Evolutionary conservation across 2,113 vertebrate genomes (phyloP), one percentile per base, ranked within the genome.

Genomic region (Tragulus kanchil): DNA sequence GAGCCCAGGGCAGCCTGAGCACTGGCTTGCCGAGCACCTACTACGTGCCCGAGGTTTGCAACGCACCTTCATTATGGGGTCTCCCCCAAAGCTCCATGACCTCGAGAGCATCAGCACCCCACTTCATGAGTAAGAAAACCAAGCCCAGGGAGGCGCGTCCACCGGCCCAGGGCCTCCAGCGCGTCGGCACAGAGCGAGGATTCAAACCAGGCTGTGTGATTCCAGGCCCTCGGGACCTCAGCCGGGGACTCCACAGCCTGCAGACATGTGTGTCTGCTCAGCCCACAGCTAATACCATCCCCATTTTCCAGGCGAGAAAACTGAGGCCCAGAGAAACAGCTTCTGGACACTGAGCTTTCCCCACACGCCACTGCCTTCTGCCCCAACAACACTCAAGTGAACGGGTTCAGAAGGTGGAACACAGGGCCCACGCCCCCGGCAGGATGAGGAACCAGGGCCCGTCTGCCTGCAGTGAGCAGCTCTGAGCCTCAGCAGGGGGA

Each of bases 221-320:
- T 71, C 15, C 85, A 21, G 16, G 85, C 25, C n/a, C 6, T 36
- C 54, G 58, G 52, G 65, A 58, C 85, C 9, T 65, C 23, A 16
- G 52, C 6, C 16, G 9, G n/a, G 15, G 3, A 81, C 31, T 9
- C 23, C 8, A 13, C 2, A 2, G 62, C 48, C 84, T 56, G n/a
- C 0, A 5, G 50, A 17, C 16, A 36, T 0, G 0, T 19, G 81
- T 10, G 5, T 25, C 81, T 3, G 3, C 25, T 11, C 2, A 58
- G 25, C n/a, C 52, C 9, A 6, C 6, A 31, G 25, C 85, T 58
- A 52, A 15, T 14, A 7, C 31, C 65, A 71, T 6, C 52, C 62
- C 85, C 85, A 31, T 88, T 45, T 45, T 54, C 31, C 2, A 78
- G 75, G 75, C 0, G 8, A 73, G 65, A 45, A 58, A 73, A 59